Percentiles rank a stretch among this genome's conserved stretches.
phyloP scores from a whole-genome alignment of 2,797 vertebrate species.

The Spea hammondii region DNA sequence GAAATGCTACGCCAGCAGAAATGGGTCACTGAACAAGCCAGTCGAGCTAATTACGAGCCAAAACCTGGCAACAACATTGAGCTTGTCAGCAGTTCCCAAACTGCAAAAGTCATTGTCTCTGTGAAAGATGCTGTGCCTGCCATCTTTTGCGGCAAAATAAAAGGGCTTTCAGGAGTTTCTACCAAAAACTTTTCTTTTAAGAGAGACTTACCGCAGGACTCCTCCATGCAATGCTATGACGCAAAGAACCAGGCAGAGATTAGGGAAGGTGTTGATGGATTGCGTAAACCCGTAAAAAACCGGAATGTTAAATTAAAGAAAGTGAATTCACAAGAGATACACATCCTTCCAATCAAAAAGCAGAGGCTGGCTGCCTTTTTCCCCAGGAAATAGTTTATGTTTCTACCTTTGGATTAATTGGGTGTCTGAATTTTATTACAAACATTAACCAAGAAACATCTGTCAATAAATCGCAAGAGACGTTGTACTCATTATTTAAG shows the following conservation, averaged over 20 bases:
- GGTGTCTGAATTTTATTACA: not conserved
- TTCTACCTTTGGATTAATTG: not conserved
- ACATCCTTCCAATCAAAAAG: slow-evolving; percentile 97
- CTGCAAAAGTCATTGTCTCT: slow-evolving; percentile 93
- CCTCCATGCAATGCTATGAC: slow-evolving; percentile 81
- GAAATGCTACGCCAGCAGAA: slow-evolving; percentile 84
- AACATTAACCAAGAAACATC: not conserved
- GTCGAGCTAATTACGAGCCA: slow-evolving; percentile 63
- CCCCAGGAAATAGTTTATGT: slow-evolving; percentile 85
- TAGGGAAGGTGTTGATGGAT: slow-evolving; percentile 74
- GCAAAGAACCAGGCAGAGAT: slow-evolving; percentile 76
- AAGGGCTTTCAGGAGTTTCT: slow-evolving; percentile 92
- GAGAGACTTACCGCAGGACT: slow-evolving; percentile 81
- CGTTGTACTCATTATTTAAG: no score
- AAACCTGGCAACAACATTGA: slow-evolving; percentile 79
- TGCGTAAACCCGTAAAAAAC: slow-evolving; percentile 88
- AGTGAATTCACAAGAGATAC: slow-evolving; percentile 97
- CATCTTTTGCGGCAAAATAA: slow-evolving; percentile 95
- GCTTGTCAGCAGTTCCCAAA: slow-evolving; percentile 86
- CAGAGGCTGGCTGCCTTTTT: slow-evolving; percentile 93
- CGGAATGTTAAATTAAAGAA: slow-evolving; percentile 97
- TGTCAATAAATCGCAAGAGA: not conserved
- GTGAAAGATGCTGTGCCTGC: slow-evolving; percentile 94
- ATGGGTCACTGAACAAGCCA: slow-evolving; percentile 78
- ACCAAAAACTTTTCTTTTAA: slow-evolving; percentile 99